Evolutionary conservation across 2,888 invertebrate genomes (phyloP).

Genomic region (Nemoura dubitans): DNA sequence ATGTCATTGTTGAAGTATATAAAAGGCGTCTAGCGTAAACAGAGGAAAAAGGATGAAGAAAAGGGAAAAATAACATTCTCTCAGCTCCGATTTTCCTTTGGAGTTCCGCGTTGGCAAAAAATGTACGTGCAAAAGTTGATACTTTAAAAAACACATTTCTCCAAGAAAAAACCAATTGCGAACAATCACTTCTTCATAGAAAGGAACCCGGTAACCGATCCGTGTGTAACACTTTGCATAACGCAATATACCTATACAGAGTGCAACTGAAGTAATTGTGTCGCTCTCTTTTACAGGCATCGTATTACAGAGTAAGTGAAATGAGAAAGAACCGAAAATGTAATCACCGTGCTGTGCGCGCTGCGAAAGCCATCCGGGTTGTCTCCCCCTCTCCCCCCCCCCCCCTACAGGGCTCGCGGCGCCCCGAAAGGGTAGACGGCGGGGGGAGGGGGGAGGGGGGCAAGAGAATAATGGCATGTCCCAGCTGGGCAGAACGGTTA

Average conservation of each 20-base stretch:
- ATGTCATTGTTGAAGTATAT: not conserved
- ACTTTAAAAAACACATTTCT: too few relatives aligned
- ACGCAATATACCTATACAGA: too few relatives aligned
- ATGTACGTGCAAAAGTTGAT: too few relatives aligned
- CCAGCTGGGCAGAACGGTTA: not conserved
- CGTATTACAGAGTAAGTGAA: not conserved
- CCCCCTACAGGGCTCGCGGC: not conserved
- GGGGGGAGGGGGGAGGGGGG: not conserved
- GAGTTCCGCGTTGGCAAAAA: too few relatives aligned
- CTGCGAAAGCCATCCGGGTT: not conserved
- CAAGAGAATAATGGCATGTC: not conserved
- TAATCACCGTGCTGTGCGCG: not conserved
- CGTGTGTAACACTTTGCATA: too few relatives aligned
- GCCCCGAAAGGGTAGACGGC: too few relatives aligned
- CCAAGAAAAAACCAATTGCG: too few relatives aligned
- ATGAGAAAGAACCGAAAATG: constrained; percentile 9
- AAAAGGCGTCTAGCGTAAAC: too few relatives aligned
- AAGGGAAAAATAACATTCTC: not conserved
- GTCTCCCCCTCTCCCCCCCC: not conserved
- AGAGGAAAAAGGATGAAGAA: not conserved
- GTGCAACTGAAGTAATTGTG: too few relatives aligned
- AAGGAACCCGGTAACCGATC: not conserved
- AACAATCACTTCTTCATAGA: not conserved
- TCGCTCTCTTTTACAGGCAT: too few relatives aligned
- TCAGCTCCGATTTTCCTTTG: not conserved